Evolutionary conservation across 2,888 invertebrate species (phyloP), one percentile per base, ranked within the genome.

Genomic region (Spisula subtruncata): DNA sequence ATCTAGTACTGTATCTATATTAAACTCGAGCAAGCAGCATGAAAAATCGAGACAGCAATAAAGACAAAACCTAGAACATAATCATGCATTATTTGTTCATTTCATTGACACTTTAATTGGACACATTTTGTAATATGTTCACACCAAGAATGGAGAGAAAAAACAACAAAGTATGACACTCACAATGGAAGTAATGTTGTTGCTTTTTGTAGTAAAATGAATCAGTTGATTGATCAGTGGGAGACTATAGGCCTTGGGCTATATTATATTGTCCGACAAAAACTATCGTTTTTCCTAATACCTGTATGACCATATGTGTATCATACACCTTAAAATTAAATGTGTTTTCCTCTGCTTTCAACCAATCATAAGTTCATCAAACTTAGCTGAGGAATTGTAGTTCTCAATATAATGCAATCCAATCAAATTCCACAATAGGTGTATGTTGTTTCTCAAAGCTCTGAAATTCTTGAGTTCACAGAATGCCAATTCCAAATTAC

Each of bases 81-180:
- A 25, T n/a, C 60, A 66, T 66, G 25, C 60, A 75, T 75, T 35
- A 75, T 75, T 35, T 32, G 32, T 32, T 32, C 75, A 29, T 16
- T 0, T 25, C 75, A 75, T 75, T 75, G 75, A 75, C 75, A 75
- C 75, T 75, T 75, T 75, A 75, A 75, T 75, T 75, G 35, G 75
- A 75, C 75, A 75, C 75, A 75, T 75, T n/a, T 75, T 18, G 32
- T 75, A 75, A 2, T 18, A 75, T 75, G 75, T 75, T 75, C 75
- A 75, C 75, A 75, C 75, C 29, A 35, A 12, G 35, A 75, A 75
- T 32, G 32, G 32, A 35, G 35, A 25, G 35, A 75, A 75, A 75
- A 75, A 2, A n/a, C 71, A 32, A 32, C 71, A n/a, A 35, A 16
- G n/a, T 35, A 14, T 75, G 35, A 75, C 75, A 75, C 75, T 75